Evolutionary conservation across 2,113 vertebrate species (phyloP).

Genomic region (Pristiophorus japonicus): DNA sequence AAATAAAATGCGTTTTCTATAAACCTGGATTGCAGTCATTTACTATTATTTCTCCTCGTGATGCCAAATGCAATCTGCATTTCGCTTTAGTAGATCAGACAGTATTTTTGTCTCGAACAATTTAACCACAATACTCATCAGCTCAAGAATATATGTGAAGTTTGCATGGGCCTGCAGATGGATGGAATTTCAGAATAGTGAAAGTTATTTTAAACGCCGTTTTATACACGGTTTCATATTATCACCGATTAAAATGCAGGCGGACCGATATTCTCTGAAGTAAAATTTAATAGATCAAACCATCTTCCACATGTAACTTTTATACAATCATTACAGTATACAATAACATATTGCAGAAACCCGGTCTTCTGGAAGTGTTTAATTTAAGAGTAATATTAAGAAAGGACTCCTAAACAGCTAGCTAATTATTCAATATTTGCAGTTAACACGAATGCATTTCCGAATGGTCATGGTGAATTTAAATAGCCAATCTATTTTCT

Average conservation of each 20-base stretch:
- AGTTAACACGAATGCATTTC: not conserved
- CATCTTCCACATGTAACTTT: not conserved
- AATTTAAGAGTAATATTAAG: not conserved
- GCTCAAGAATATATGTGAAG: not conserved
- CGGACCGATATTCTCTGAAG: not conserved
- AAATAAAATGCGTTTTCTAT: not conserved
- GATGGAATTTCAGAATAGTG: not conserved
- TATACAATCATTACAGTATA: not conserved
- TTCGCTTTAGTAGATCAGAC: not conserved
- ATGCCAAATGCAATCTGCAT: not conserved
- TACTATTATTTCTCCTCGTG: not conserved
- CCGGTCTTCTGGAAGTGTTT: not conserved
- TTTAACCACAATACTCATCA: not conserved
- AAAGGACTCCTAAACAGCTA: not conserved
- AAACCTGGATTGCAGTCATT: not conserved
- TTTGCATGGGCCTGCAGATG: not conserved
- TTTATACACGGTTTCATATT: not conserved
- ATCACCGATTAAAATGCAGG: not conserved
- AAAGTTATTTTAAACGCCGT: not conserved
- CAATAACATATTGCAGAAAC: not conserved
- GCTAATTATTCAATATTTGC: not conserved
- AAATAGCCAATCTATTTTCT: not conserved
- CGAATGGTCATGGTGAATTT: not conserved
- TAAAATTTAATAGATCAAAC: not conserved
- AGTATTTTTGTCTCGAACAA: not conserved